Evolutionary conservation across 2,888 invertebrate genomes (phyloP), one percentile per base, ranked within the genome.

Genomic region (Drosophila suboccidentalis): DNA sequence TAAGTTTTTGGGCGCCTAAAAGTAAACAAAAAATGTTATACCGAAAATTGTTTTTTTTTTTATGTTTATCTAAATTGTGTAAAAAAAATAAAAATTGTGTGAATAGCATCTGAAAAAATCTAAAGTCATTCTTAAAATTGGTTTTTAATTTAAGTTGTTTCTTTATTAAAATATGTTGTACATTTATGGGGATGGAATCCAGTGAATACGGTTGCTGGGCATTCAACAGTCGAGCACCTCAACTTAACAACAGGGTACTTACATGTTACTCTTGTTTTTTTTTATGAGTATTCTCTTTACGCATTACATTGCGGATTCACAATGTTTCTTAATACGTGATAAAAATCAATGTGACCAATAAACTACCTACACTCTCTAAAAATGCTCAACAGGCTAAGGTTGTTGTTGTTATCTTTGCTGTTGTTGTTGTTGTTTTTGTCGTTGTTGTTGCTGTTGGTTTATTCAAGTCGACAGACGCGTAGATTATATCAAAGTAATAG

Each of bases 401-500:
- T 60, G 32, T 59, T 47, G 11, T 29, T 38, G 17, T 34, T 60
- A 29, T 59, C 36, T 10, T 26, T 59, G 32, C 49, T 47, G 13
- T 43, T 32, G 36, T 17, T 55, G 26, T 10, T 61, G 77, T 65
- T 74, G 15, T 17, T 68, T 47, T 17, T 65, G 17, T 13, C 64
- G 78, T 64, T 72, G 22, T 19, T 64, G 55, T 15, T 62, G 51
- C 38, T 64, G 68, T 53, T 64, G 62, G 59, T 47, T 44, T 59
- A 54, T 43, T 68, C 61, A 62, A 72, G 66, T 44, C 53, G 47
- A 55, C 58, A 53, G 44, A 50, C 53, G 73, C 81, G 57, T 65
- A 75, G 80, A 80, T 80, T 83, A 80, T 63, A 74, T 74, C 84
- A 65, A 62, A 69, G 81, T 75, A 75, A 77, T 69, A 75, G 75